phyloP scores from a whole-genome alignment of 2,113 vertebrate species.

The Donacobius atricapilla region DNA sequence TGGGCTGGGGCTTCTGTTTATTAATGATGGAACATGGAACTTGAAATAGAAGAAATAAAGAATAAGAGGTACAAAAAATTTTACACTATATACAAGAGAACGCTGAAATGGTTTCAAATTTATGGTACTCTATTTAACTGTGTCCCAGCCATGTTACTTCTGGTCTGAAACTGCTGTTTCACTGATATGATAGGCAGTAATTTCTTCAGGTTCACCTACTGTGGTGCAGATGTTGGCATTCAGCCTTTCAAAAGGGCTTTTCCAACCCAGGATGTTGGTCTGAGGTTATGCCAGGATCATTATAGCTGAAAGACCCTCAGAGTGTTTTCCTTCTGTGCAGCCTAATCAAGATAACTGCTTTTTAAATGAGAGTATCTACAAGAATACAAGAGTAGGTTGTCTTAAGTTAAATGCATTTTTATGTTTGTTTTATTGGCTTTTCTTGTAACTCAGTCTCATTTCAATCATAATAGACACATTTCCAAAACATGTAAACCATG shows the following conservation, averaged over 20 bases:
- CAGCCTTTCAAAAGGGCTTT: not conserved
- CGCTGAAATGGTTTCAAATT: not conserved
- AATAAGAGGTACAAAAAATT: not conserved
- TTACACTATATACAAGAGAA: not conserved
- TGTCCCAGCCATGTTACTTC: not conserved
- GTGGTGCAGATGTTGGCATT: not conserved
- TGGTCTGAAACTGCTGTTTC: not conserved
- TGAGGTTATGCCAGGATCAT: not conserved
- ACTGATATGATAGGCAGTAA: not conserved
- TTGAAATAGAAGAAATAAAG: not conserved
- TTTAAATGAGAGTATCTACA: not conserved
- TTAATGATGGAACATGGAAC: not conserved
- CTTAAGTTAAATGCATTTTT: not conserved
- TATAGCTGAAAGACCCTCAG: not conserved
- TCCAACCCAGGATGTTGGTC: constrained; percentile 7
- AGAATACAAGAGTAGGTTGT: not conserved
- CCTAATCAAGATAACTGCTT: not conserved
- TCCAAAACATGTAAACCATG: not conserved
- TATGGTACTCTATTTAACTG: not conserved
- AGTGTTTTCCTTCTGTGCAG: not conserved
- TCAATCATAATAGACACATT: not conserved
- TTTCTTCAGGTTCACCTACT: not conserved
- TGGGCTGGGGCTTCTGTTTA: not conserved
- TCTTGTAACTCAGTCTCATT: not conserved
- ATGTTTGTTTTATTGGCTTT: not conserved